These are phyloP conservation scores for Tapirus indicus DNA, from an alignment of 2,797 vertebrate species.

Conservation along the genomic window DNA sequence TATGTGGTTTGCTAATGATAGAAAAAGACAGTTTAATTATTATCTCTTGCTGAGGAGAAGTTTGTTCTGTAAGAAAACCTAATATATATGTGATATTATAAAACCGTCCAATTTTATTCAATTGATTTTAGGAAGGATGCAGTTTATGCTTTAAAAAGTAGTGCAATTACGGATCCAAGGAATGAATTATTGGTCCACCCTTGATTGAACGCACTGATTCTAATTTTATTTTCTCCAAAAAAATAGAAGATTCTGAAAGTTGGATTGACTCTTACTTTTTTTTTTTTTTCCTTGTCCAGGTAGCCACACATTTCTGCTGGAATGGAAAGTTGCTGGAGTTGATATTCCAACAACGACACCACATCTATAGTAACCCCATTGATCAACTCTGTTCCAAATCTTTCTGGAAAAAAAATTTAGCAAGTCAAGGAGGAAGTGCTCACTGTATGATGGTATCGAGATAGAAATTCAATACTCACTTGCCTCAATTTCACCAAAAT, in stretches of 20 bases:
- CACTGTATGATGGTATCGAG: not conserved
- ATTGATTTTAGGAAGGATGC: not conserved
- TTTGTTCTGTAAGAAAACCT: not conserved
- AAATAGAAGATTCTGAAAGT: not conserved
- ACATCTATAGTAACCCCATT: not conserved
- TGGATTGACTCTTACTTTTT: not conserved
- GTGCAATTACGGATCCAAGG: not conserved
- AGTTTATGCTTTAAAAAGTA: not conserved
- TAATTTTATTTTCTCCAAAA: slow-evolving; percentile 30
- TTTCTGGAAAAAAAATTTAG: not conserved
- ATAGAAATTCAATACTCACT: not conserved
- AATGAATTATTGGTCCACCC: not conserved
- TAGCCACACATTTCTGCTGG: not conserved
- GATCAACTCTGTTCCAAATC: not conserved
- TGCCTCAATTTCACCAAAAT: not conserved
- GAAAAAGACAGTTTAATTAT: not conserved
- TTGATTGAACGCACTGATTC: not conserved
- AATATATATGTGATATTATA: not conserved
- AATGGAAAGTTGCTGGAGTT: not conserved
- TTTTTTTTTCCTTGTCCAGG: not conserved
- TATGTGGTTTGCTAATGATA: not conserved
- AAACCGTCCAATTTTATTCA: not conserved
- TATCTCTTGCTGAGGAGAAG: not conserved
- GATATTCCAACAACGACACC: not conserved
- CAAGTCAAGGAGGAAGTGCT: not conserved